phyloP scores from a whole-genome alignment of 2,888 invertebrate genomes.

The Hypsopygia costalis region DNA sequence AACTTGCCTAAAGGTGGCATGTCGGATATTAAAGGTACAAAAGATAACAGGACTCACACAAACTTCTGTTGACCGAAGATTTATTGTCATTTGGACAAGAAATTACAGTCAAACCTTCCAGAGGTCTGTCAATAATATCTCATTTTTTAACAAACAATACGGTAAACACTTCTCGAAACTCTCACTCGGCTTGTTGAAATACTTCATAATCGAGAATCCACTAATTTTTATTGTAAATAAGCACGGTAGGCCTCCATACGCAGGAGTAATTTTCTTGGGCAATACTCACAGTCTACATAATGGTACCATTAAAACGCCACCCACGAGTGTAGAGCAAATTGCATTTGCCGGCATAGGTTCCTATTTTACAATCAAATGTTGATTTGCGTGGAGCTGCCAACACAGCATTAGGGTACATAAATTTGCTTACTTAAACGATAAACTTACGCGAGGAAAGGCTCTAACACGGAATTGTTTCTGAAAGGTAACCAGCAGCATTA shows the following conservation, averaged over 20 bases:
- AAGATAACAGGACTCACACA: not conserved
- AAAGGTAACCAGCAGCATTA: slow-evolving; percentile 49
- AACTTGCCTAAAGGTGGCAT: not conserved
- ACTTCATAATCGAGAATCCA: slow-evolving; percentile 25
- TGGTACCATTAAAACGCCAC: slow-evolving; percentile 73
- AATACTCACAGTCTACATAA: slow-evolving; percentile 64
- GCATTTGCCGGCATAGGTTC: slow-evolving; percentile 67
- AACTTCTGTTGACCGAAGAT: not conserved
- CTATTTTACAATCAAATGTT: slow-evolving; percentile 75
- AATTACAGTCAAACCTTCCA: slow-evolving; percentile 3
- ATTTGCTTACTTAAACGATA: slow-evolving; percentile 67
- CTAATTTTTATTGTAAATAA: slow-evolving; percentile 47
- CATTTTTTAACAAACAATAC: slow-evolving; percentile 11
- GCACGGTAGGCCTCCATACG: slow-evolving; percentile 43
- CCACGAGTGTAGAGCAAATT: slow-evolving; percentile 73
- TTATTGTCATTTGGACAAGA: slow-evolving; percentile 5
- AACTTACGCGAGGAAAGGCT: slow-evolving; percentile 53
- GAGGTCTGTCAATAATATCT: slow-evolving; percentile 5
- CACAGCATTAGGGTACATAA: slow-evolving; percentile 69
- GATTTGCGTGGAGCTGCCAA: slow-evolving; percentile 68
- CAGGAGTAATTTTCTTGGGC: slow-evolving; percentile 65
- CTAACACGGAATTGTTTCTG: slow-evolving; percentile 52
- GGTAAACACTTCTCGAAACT: slow-evolving; percentile 18
- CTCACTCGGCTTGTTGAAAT: slow-evolving; percentile 19
- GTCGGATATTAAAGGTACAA: not conserved